Conservation (phyloP, 2,888 invertebrate genomes). For the Acrobasis consociella region DNA sequence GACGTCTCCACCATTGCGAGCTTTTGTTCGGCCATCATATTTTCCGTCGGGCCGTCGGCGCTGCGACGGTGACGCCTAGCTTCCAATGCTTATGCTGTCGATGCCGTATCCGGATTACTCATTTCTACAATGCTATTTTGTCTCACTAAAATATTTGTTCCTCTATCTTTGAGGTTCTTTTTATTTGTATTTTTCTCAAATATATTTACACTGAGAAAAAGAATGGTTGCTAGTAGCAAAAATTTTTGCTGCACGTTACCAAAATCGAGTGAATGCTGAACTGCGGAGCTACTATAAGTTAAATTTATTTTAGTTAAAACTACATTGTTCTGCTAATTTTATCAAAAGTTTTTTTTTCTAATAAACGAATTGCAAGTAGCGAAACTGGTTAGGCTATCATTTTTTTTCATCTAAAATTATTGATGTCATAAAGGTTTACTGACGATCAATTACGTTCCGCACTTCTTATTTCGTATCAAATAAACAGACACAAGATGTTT, state of each 20-base stretch:
- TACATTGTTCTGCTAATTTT: too few relatives aligned
- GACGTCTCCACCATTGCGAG: constrained; percentile 60
- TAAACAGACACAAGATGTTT: neutral
- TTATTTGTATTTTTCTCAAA: neutral
- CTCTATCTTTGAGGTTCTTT: neutral
- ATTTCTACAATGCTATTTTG: constrained; percentile 10
- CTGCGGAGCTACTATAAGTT: too few relatives aligned
- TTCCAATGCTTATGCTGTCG: constrained; percentile 49
- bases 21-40: constrained; percentile 68
- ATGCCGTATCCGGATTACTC: constrained; percentile 44
- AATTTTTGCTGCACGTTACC: too few relatives aligned
- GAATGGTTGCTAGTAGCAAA: too few relatives aligned
- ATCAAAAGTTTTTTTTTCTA: too few relatives aligned
- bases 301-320: too few relatives aligned
- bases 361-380: too few relatives aligned
- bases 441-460: neutral
- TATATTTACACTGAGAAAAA: too few relatives aligned
- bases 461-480: neutral
- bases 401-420: neutral
- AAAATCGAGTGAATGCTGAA: too few relatives aligned
- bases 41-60: constrained; percentile 53
- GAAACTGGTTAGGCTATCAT: too few relatives aligned
- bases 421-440: neutral
- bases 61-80: constrained; percentile 50
- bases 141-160: neutral